Base-by-base conservation (phyloP, 2,888 invertebrate species). In the Papilio protenor region DNA sequence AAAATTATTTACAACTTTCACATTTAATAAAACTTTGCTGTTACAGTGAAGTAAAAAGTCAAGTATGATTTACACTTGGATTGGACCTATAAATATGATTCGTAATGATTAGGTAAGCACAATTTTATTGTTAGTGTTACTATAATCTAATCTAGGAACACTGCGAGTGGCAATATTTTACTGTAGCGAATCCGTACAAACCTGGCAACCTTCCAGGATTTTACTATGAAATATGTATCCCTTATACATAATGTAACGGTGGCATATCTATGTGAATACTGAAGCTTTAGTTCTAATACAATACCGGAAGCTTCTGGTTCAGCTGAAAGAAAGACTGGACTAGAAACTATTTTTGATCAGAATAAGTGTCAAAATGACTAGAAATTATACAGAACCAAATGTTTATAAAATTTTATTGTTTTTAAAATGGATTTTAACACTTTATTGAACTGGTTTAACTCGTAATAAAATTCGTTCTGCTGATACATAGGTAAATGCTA, bases 381-480 rank as follows among this genome's bases (percentile, higher is more conserved):
- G 12, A 10, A n/a, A 18, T 27, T 18, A 33, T 66, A 2, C 66
- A 66, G 66, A 66, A 40, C 40, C 66, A 66, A n/a, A n/a, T 2
- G 1, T 12, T 66, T 40, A 66, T 40, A n/a, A n/a, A 64, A 66
- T 40, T 4, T 2, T 40, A 11, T 2, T n/a, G 40, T 33, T 61
- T n/a, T 10, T 66, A 11, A 2, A 40, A 66, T 40, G 40, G 10
- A 66, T 66, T 66, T 66, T 33, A 33, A 64, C 64, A 64, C 8
- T 64, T 64, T 40, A 66, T 40, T 40, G 64, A 40, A 66, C 40
- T 66, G 40, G 64, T 66, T 66, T 64, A 18, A 64, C 64, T 64
- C 16, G 64, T 64, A 18, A 64, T 64, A n/a, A 66, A 66, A 40
- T 33, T 18, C 40, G n/a, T 66, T 64, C 61, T 66, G 40, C 59